Evolutionary conservation across 2,888 invertebrate genomes (phyloP), one percentile per base, ranked within the genome.

Genomic region (Mechanitis messenoides): DNA sequence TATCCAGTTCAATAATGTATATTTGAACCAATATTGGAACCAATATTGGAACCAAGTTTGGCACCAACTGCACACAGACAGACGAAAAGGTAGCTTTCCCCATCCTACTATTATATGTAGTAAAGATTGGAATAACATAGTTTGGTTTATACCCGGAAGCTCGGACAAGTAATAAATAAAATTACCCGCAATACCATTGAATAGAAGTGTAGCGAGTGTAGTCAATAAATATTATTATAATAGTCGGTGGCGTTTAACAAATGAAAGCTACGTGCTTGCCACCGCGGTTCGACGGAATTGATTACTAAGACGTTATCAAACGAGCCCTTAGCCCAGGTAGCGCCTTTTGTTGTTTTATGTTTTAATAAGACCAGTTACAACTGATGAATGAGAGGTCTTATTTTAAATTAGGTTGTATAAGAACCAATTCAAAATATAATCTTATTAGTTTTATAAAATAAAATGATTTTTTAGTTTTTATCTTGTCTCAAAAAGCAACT

Each of bases 181-280:
- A 63, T 59, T 59, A 31, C 42, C 20, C 4, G 47, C 50, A 50
- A 50, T 55, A 54, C 50, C 12, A 47, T 20, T 54, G 56, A 58
- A 63, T 58, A 58, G 56, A 60, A 66, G 47, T 78, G 78, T 77
- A 78, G 76, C 76, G 72, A 71, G 67, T 71, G 71, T 74, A 75
- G 75, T 75, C 74, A 76, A 84, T 85, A 83, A 85, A 84, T 84
- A 82, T 80, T 77, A 74, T 75, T 80, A 79, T 80, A 79, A 74
- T 80, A 80, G 79, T 81, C 80, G 75, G 80, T 85, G 87, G 83
- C 82, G 81, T 80, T 78, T 83, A 78, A 87, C 80, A 83, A 87
- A 87, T 85, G 83, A 78, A 71, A 70, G 66, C 72, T 75, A 78
- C 84, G 84, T 85, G 85, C 83, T 75, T 78, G 85, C 85, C 84